A percentile compares a stretch with the other conserved stretches of the same genome.
These are phyloP conservation scores for Andrena cerasifolii DNA, from an alignment of 1,140 invertebrate genomes.

Conservation along the genomic window DNA sequence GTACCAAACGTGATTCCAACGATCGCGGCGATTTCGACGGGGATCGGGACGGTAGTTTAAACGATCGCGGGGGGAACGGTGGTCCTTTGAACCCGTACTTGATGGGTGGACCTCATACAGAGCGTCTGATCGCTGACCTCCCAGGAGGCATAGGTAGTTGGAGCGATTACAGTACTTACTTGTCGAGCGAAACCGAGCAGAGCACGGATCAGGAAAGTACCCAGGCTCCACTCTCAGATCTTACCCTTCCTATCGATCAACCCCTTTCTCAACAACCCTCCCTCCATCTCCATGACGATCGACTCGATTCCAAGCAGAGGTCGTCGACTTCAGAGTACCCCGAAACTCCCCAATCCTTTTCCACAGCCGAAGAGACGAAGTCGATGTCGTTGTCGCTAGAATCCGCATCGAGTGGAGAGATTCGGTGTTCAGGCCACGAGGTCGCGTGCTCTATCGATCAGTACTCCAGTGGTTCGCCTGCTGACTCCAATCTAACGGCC, in stretches of 20 bases:
- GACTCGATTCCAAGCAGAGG: background rate
- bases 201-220: constrained; percentile 63
- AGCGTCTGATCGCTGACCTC: constrained; percentile 88
- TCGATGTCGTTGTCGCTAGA: background rate
- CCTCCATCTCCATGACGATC: constrained; percentile 5
- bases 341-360: background rate
- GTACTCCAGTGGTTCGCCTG: background rate
- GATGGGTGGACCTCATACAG: constrained; percentile 81
- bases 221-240: constrained; percentile 68
- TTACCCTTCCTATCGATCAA: constrained; percentile 70
- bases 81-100: constrained; percentile 39
- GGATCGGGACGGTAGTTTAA: constrained; percentile 84
- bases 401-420: background rate
- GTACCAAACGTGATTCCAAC: constrained; percentile 73
- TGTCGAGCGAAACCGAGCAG: constrained; percentile 82
- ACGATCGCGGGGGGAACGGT: constrained; percentile 78
- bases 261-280: background rate
- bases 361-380: background rate
- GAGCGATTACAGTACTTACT: constrained; percentile 92
- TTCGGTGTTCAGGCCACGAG: background rate
- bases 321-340: too few species aligned
- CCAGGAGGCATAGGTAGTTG: constrained; percentile 91
- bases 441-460: background rate
- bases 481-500: background rate
- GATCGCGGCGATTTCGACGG: constrained; percentile 82